These are phyloP conservation scores for Psittacula derbiana DNA, from an alignment of 2,797 vertebrate genomes.

Conservation along the genomic window DNA sequence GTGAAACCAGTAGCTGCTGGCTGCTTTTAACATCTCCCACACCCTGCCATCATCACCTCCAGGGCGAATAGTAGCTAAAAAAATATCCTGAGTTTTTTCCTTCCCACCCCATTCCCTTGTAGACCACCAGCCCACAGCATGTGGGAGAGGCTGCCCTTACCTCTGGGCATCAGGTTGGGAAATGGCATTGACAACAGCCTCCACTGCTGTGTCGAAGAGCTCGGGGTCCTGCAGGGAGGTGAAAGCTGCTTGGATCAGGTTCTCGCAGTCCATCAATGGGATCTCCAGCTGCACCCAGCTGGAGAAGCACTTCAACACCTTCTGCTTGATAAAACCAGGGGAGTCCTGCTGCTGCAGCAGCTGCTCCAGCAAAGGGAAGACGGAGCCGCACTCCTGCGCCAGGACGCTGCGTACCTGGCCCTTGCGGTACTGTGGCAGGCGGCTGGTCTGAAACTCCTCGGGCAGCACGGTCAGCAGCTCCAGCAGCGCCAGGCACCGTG, in stretches of 20 bases:
- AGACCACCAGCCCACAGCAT: neutral
- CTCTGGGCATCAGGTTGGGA: slow-evolving; percentile 98
- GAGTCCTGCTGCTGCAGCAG: slow-evolving; percentile 91
- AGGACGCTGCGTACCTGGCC: slow-evolving; percentile 93
- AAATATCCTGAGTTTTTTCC: neutral
- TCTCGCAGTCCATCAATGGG: slow-evolving; percentile 92
- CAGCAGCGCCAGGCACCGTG: slow-evolving; percentile 92
- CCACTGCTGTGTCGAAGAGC: slow-evolving; percentile 96
- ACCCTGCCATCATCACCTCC: neutral
- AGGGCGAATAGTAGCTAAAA: fast-evolving
- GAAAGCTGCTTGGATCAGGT: slow-evolving; percentile 92
- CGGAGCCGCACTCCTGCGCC: slow-evolving; percentile 89
- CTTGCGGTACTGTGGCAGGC: slow-evolving; percentile 93
- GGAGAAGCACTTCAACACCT: slow-evolving; percentile 96
- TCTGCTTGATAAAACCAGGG: slow-evolving; percentile 91
- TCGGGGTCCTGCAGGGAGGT: slow-evolving; percentile 91
- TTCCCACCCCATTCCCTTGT: neutral
- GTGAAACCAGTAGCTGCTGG: neutral
- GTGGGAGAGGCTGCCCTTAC: slow-evolving; percentile 72
- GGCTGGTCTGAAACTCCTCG: slow-evolving; percentile 98
- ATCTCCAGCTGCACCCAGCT: slow-evolving; percentile 98
- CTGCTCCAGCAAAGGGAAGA: slow-evolving; percentile 94
- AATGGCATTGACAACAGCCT: slow-evolving; percentile 97
- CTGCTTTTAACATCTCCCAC: neutral
- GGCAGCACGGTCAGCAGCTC: slow-evolving; percentile 97